These are phyloP conservation scores for Copidosoma aretas DNA, from an alignment of 2,888 invertebrate species.

Conservation along the genomic window DNA sequence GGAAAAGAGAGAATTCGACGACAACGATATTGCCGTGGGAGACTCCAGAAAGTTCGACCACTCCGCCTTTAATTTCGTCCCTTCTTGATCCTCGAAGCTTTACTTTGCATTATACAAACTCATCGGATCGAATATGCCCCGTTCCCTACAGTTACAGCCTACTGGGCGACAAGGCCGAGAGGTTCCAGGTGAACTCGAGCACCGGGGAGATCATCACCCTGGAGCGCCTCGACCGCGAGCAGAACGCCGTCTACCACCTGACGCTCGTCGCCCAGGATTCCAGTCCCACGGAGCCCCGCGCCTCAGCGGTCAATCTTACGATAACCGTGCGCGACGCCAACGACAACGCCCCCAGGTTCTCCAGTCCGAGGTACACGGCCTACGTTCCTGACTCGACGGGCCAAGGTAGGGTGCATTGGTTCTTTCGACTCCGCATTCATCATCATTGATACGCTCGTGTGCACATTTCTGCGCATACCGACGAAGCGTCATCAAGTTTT, in stretches of 20 bases:
- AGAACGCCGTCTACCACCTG: constrained; percentile 77
- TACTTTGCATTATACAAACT: no score
- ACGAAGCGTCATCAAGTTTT: background rate
- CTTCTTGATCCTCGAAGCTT: no score
- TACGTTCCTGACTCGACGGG: constrained; percentile 83
- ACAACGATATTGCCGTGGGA: no score
- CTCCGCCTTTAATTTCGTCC: no score
- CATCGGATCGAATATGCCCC: no score
- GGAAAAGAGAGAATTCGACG: no score
- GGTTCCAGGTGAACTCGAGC: constrained; percentile 79
- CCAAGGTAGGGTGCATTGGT: constrained; percentile 69
- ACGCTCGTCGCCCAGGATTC: constrained; percentile 89
- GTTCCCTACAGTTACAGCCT: constrained; percentile 77
- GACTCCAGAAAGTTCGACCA: no score
- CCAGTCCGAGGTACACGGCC: constrained; percentile 76
- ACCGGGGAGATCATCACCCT: constrained; percentile 82
- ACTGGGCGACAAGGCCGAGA: constrained; percentile 80
- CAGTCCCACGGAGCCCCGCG: constrained; percentile 83
- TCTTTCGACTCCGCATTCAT: no score
- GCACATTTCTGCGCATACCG: background rate
- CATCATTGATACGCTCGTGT: no score
- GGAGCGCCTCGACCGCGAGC: constrained; percentile 79
- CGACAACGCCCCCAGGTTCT: constrained; percentile 83
- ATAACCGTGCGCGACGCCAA: constrained; percentile 82
- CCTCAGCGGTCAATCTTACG: constrained; percentile 83